Conservation (phyloP, 64 coral and sea anemone species). For the Pocillopora damicornis region DNA sequence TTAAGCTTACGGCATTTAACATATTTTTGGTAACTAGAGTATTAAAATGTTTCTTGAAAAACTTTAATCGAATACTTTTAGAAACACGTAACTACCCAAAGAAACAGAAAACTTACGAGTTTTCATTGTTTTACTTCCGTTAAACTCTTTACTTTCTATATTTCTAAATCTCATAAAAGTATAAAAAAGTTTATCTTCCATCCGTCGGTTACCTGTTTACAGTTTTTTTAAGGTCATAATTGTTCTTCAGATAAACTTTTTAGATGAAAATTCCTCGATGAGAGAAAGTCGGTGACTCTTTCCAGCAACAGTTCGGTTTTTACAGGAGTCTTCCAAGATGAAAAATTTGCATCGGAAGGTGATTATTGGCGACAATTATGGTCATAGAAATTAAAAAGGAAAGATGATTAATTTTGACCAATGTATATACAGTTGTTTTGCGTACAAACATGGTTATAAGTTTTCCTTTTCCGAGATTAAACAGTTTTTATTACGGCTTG, state of each 20-base stretch:
- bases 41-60: slow-evolving; percentile 3
- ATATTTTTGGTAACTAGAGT: slow-evolving; percentile 18
- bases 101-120: background rate
- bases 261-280: background rate
- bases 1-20: slow-evolving; percentile 36
- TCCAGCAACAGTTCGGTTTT: background rate
- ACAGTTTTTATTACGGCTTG: slow-evolving; percentile 18
- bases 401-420: background rate
- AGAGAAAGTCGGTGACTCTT: background rate
- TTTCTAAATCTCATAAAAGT: too few relatives aligned
- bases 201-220: background rate
- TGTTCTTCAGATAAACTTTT: background rate
- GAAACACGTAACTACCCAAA: background rate
- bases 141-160: too few relatives aligned
- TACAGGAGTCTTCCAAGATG: too few relatives aligned
- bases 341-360: background rate
- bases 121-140: too few relatives aligned
- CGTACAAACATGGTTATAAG: background rate
- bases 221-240: background rate
- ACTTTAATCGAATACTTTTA: background rate
- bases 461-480: slow-evolving; percentile 1
- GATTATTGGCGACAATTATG: background rate
- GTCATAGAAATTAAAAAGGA: background rate
- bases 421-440: background rate
- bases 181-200: too few relatives aligned